phyloP scores from a whole-genome alignment of 2,888 invertebrate species.

The Protodeltote pygarga region DNA sequence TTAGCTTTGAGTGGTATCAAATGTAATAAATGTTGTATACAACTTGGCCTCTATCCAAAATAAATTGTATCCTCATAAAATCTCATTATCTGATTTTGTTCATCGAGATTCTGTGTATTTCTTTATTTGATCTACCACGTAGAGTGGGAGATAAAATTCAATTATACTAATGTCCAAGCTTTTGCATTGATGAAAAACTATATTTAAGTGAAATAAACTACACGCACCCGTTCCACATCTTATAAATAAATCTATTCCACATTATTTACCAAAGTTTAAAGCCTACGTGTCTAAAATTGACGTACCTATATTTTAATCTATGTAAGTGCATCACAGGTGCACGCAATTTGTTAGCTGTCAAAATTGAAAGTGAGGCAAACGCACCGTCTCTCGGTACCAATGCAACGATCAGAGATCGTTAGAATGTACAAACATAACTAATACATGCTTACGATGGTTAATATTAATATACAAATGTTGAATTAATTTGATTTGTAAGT shows the following conservation, averaged over 20 bases:
- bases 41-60: constrained; percentile 12
- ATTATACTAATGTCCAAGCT: no score
- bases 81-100: no score
- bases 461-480: background rate
- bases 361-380: constrained; percentile 41
- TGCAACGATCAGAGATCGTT: constrained; percentile 13
- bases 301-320: constrained; percentile 25
- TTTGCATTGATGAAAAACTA: no score
- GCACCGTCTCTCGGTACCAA: constrained; percentile 6
- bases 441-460: background rate
- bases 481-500: constrained; percentile 5
- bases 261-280: background rate
- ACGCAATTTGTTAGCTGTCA: constrained; percentile 43
- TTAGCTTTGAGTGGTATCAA: background rate
- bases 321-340: constrained; percentile 44
- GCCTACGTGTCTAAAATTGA: background rate
- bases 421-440: constrained; percentile 7
- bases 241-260: no score
- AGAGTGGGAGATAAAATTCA: no score
- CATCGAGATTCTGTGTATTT: no score
- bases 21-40: background rate
- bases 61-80: background rate
- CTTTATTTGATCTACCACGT: no score
- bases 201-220: no score
- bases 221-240: no score